Conservation (phyloP, 2,113 vertebrate species). For the Grus americana region DNA sequence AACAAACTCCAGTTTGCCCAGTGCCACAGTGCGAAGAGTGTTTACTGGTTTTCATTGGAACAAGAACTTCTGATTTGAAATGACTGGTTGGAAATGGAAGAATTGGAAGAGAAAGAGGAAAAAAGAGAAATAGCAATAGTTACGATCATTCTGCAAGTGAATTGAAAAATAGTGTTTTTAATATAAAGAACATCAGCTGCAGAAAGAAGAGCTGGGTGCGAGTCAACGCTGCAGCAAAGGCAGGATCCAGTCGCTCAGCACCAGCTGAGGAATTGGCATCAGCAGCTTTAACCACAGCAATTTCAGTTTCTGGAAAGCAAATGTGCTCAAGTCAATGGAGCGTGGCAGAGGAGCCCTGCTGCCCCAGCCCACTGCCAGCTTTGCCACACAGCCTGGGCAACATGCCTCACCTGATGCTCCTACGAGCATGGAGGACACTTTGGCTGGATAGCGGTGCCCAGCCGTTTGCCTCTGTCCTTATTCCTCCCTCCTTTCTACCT, state of each 20-base stretch:
- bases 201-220: not conserved
- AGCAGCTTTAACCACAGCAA: not conserved
- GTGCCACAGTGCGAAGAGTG: constrained; percentile 73
- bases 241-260: not conserved
- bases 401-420: not conserved
- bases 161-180: not conserved
- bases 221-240: not conserved
- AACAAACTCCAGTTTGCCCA: constrained; percentile 88
- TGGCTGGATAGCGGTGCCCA: not conserved
- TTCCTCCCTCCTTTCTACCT: not conserved
- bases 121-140: not conserved
- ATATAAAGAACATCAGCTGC: not conserved
- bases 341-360: not conserved
- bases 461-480: not conserved
- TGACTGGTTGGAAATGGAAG: constrained; percentile 69
- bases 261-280: not conserved
- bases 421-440: too few relatives aligned
- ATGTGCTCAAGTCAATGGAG: rapidly evolving
- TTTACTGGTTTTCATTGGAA: constrained; percentile 74
- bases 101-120: not conserved
- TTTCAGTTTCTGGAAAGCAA: not conserved
- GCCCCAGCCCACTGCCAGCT: not conserved
- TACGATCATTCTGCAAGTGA: not conserved
- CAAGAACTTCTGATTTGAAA: constrained; percentile 75
- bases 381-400: not conserved